Base-by-base conservation (phyloP, 2,888 invertebrate species). In the Hyles lineata region DNA sequence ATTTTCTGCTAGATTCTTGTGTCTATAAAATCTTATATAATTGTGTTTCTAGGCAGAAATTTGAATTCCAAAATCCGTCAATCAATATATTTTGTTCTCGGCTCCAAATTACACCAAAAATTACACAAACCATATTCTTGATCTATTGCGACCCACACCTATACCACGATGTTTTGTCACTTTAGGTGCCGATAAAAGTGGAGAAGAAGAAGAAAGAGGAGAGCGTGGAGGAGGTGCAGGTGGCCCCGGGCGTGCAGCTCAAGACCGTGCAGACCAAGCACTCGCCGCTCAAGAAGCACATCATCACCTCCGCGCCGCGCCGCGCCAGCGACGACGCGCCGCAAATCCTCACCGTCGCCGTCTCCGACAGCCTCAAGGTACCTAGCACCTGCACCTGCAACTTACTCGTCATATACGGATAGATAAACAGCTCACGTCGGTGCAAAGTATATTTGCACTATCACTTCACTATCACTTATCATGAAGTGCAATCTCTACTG, bases 201-300 rank as follows among this genome's bases (percentile, higher is more conserved):
- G 82, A 82, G 50, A 82, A 73, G 61, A 84, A 82, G 61, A 78
- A 80, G 21, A 86, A 80, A 21, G 87, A 87, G 19, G 90, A 90
- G 29, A 84, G 86, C 2, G 78, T 89, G 7, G 89, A 89, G 52
- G 90, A 90, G 80, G 78, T 87, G 19, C 87, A 87, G 50, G 70
- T 88, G 15, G 61, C 86, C 0, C 86, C 84, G 77, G 90, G 89
- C 19, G 89, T 92, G 0, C 92, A 92, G 60, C 76, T 92, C n/a
- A 91, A 92, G 80, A 90, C 92, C 0, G 89, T 92, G 0, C 92
- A 91, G 32, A 88, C 90, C 25, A 87, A 87, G 43, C 89, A 90
- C 67, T 92, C 93, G 8, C 92, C 94, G 21, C 76, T 92, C 1
- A 93, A 93, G 89, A 92, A 92, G 83, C 93, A 93, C 77, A 89